Percentiles rank a stretch among this genome's conserved stretches.
Evolutionary conservation across 2,113 vertebrate species (phyloP).

Genomic region (Cacatua alba): DNA sequence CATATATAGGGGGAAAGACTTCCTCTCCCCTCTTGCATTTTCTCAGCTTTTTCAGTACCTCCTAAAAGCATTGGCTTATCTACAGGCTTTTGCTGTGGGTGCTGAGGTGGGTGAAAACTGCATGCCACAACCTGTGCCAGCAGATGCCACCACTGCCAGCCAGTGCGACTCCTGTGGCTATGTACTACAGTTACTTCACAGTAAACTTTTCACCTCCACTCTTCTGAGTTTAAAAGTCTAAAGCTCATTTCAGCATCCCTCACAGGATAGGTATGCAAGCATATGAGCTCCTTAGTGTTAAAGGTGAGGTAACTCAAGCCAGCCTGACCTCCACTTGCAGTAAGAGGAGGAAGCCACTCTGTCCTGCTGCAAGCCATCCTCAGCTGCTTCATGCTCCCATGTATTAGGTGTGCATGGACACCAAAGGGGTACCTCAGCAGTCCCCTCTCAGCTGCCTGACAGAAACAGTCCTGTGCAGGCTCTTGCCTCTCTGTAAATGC

Average conservation of each 20-base stretch:
- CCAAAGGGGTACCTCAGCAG: background rate
- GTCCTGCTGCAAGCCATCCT: background rate
- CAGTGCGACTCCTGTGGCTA: background rate
- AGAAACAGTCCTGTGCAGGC: background rate
- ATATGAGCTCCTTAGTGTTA: background rate
- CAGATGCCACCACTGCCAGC: background rate
- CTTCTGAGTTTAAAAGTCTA: background rate
- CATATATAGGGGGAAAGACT: background rate
- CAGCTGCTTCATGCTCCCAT: rapidly evolving
- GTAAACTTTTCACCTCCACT: background rate
- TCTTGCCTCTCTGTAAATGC: background rate
- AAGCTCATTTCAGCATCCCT: background rate
- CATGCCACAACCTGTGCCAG: background rate
- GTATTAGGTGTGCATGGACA: background rate
- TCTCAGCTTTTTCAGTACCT: background rate
- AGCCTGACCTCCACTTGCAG: rapidly evolving
- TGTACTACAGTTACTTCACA: background rate
- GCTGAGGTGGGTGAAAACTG: background rate
- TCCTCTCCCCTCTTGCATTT: background rate
- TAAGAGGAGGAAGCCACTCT: background rate
- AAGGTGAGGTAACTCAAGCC: background rate
- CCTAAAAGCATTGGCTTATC: background rate
- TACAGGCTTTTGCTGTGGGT: background rate
- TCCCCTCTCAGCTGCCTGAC: rapidly evolving
- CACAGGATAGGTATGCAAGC: background rate